Evolutionary conservation across 2,888 invertebrate genomes (phyloP), one percentile per base, ranked within the genome.

Genomic region (Sclerodermus sp.): DNA sequence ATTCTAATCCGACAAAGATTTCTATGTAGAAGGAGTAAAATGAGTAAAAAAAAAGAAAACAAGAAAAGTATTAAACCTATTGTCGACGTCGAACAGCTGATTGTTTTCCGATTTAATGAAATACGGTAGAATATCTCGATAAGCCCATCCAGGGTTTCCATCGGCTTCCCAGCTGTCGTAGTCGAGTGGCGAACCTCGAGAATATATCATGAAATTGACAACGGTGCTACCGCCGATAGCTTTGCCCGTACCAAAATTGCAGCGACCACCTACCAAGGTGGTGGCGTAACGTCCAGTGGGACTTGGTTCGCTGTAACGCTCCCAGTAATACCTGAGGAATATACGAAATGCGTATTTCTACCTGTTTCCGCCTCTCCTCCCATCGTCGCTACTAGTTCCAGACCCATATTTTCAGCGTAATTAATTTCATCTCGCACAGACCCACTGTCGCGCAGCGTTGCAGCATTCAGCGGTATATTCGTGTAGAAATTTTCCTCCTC

Each of bases 191-290:
- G 95, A 93, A 0, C 94, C 95, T 46, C 95, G 81, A 0, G 93
- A 82, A 68, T 94, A 94, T 51, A 92, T 81, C 94, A 96, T 94
- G 14, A 93, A 94, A 73, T 95, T 95, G 1, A 94, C 79, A 1
- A 89, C 88, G 67, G 92, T 91, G 12, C 87, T 88, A 0, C 95
- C 95, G 1, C 85, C 85, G 1, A 72, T 58, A 0, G 52, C 64
- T 54, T 62, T 14, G 0, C 34, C 34, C 4, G 34, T 34, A 12
- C 90, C 90, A 79, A 80, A 80, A 53, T 76, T 79, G 52, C 79
- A 78, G 9, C 72, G 65, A 3, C 63, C 58, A 1, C 67, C 74
- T 29, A 68, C 70, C 67, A 79, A 60, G 12, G 73, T 78, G 61
- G 87, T 79, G 66, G 91, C 91, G 60, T 85, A 89, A 8, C 4